Evolutionary conservation across 2,113 vertebrate species (phyloP).

Genomic region (Cynocephalus volans): DNA sequence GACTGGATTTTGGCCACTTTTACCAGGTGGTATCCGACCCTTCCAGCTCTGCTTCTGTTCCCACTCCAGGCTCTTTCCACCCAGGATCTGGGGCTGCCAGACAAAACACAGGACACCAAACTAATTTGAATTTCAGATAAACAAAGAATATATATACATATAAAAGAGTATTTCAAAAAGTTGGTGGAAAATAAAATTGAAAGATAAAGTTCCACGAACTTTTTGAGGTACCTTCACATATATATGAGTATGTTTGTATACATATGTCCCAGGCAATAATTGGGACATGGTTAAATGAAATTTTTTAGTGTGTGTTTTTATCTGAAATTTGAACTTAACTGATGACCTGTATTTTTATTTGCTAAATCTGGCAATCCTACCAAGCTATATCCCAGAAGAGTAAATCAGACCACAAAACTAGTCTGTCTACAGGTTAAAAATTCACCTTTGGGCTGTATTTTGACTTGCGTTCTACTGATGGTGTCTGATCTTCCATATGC

Average conservation of each 20-base stretch:
- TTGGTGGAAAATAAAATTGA: too few species aligned
- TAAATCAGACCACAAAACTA: neutral
- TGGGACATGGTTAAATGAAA: neutral
- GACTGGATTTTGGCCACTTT: neutral
- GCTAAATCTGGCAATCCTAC: neutral
- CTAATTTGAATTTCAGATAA: conserved; percentile 3
- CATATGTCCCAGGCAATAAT: neutral
- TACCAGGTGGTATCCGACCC: neutral
- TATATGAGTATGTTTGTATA: neutral
- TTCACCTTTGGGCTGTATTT: neutral
- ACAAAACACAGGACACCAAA: neutral
- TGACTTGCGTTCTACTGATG: neutral
- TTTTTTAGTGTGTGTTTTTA: neutral
- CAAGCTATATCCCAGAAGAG: neutral
- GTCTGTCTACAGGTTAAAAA: neutral
- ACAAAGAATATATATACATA: neutral
- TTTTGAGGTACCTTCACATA: too few species aligned
- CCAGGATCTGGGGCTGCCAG: neutral
- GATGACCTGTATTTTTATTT: neutral
- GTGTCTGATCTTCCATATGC: neutral
- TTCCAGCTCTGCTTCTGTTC: neutral
- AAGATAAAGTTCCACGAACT: too few species aligned
- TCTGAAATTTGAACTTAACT: neutral
- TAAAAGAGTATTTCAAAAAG: too few species aligned
- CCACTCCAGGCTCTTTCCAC: neutral